Conservation (phyloP, 2,888 invertebrate species). For the Pollenia griseotomentosa region DNA sequence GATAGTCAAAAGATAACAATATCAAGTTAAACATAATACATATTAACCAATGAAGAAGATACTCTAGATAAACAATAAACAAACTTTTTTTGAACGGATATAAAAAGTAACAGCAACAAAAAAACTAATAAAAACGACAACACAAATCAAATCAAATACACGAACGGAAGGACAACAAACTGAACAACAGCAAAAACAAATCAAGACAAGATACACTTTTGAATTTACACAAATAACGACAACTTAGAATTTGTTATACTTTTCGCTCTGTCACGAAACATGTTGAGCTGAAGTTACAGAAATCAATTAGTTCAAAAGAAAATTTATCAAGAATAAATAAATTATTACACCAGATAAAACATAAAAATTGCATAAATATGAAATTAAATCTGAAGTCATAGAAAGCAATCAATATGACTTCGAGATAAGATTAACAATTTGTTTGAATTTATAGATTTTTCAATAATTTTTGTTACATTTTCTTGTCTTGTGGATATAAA, state of each 20-base stretch:
- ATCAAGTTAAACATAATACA: background rate
- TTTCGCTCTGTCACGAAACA: background rate
- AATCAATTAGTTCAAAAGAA: constrained; percentile 34
- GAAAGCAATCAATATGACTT: background rate
- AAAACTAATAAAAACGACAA: background rate
- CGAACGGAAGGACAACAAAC: constrained; percentile 47
- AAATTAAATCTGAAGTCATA: background rate
- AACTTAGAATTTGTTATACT: constrained; percentile 2
- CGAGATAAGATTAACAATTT: background rate
- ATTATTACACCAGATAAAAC: constrained; percentile 34
- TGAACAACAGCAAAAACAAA: constrained; percentile 13
- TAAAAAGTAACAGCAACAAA: constrained; percentile 31
- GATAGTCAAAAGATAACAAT: background rate
- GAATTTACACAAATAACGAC: background rate
- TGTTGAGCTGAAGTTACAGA: constrained; percentile 23
- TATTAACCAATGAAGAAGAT: constrained; percentile 12
- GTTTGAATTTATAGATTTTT: constrained; percentile 1
- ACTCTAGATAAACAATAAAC: constrained; percentile 41
- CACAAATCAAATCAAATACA: constrained; percentile 15
- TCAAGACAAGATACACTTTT: background rate
- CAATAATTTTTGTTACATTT: background rate
- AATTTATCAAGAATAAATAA: constrained; percentile 22
- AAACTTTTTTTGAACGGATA: constrained; percentile 49
- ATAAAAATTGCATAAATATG: constrained; percentile 14
- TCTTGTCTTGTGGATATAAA: background rate